Percentiles rank a stretch among this genome's conserved stretches.
Conservation (phyloP, 37 sponge, comb jelly and placozoan genomes). For the Agelas oroides region DNA sequence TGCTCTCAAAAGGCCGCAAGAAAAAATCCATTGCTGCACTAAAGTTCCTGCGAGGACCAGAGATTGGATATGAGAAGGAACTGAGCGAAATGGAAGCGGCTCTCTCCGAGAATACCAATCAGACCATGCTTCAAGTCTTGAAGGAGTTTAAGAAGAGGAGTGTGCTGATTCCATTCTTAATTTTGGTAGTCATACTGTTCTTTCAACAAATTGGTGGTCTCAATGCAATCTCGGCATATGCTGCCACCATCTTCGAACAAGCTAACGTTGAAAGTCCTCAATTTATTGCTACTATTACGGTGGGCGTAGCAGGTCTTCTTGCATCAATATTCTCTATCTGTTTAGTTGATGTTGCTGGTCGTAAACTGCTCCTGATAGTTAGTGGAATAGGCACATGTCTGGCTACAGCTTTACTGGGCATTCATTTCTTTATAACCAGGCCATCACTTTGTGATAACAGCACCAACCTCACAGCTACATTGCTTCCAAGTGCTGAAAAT, state of each 20-base stretch:
- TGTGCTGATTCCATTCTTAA: slow-evolving; percentile 24
- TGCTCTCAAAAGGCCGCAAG: slow-evolving; percentile 38
- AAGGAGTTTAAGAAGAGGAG: slow-evolving; percentile 18
- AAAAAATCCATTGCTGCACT: slow-evolving; percentile 31
- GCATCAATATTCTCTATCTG: slow-evolving; percentile 41
- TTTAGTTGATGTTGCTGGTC: slow-evolving; percentile 66
- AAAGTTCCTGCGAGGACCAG: slow-evolving; percentile 52
- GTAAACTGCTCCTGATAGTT: slow-evolving; percentile 62
- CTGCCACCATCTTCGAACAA: slow-evolving; percentile 29
- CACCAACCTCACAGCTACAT: not conserved
- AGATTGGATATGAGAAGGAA: slow-evolving; percentile 39
- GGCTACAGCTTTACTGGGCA: slow-evolving; percentile 31
- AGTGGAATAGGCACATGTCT: slow-evolving; percentile 52
- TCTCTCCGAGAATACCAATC: not conserved
- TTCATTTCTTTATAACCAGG: slow-evolving; percentile 30
- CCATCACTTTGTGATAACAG: slow-evolving; percentile 3
- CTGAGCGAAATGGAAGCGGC: slow-evolving; percentile 29
- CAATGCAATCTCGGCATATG: slow-evolving; percentile 48
- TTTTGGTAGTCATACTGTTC: slow-evolving; percentile 30
- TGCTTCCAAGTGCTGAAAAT: not conserved
- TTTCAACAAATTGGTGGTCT: slow-evolving; percentile 64
- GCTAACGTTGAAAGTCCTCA: slow-evolving; percentile 13
- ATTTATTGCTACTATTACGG: slow-evolving; percentile 11
- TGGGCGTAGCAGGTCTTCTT: slow-evolving; percentile 36
- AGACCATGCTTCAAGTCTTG: not conserved